Evolutionary conservation across 2,888 invertebrate species (phyloP).

Genomic region (Cryptocheilus praepositus): DNA sequence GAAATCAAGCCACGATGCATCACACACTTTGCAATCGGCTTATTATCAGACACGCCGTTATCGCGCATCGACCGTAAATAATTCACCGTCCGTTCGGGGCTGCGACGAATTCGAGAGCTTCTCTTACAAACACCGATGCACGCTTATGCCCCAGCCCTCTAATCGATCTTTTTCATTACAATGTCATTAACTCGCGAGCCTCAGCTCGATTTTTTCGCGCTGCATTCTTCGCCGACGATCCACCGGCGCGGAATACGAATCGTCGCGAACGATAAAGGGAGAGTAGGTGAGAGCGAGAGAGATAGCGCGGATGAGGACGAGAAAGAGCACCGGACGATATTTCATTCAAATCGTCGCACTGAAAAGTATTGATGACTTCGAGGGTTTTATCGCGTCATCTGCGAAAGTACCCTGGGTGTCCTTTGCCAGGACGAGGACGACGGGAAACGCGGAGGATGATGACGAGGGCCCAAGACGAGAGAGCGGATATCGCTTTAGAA

Average conservation of each 20-base stretch:
- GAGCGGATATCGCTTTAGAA: neutral
- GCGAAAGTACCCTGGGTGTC: slow-evolving; percentile 42
- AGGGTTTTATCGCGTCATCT: slow-evolving; percentile 59
- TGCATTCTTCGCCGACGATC: slow-evolving; percentile 31
- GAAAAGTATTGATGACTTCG: slow-evolving; percentile 62
- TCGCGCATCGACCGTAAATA: slow-evolving; percentile 13
- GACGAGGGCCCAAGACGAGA: neutral
- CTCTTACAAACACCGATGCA: slow-evolving; percentile 24
- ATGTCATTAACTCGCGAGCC: slow-evolving; percentile 41
- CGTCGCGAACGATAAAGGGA: slow-evolving; percentile 8
- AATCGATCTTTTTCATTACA: slow-evolving; percentile 50
- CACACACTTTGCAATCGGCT: slow-evolving; percentile 8
- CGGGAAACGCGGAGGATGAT: neutral
- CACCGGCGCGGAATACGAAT: slow-evolving; percentile 41
- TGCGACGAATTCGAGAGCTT: slow-evolving; percentile 12
- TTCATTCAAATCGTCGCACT: slow-evolving; percentile 59
- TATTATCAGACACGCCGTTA: slow-evolving; percentile 15
- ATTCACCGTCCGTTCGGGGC: slow-evolving; percentile 2
- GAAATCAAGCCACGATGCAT: too few relatives aligned
- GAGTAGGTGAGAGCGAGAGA: too few relatives aligned
- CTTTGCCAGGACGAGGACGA: slow-evolving; percentile 24
- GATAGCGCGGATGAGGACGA: neutral
- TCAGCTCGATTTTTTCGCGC: slow-evolving; percentile 30
- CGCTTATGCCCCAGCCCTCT: slow-evolving; percentile 18
- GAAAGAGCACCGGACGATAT: slow-evolving; percentile 39